These are phyloP conservation scores for Mastigias papua DNA, from an alignment of 30 jellyfish, hydroid and myxozoan genomes.

Conservation along the genomic window DNA sequence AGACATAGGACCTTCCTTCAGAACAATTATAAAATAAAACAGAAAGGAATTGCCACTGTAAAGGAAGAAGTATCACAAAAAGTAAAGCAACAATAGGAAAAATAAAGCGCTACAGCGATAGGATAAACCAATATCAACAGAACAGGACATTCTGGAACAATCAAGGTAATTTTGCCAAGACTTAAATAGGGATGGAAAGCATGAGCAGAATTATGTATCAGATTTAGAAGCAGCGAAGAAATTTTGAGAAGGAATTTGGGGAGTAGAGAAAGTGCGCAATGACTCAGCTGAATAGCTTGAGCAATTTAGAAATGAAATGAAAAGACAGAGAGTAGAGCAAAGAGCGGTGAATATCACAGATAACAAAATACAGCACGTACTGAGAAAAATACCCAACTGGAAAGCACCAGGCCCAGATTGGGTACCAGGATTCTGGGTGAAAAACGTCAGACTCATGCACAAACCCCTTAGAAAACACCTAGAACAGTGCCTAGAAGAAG, in stretches of 20 bases:
- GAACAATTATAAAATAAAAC: neutral
- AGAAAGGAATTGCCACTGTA: slow-evolving; percentile 10
- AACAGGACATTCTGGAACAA: slow-evolving; percentile 26
- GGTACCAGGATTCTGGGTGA: slow-evolving; percentile 27
- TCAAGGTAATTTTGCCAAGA: slow-evolving; percentile 13
- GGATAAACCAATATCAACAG: slow-evolving; percentile 29
- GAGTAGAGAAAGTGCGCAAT: neutral
- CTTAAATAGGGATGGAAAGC: neutral
- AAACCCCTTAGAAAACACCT: slow-evolving; percentile 2
- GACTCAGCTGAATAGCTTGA: neutral
- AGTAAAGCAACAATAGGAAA: neutral
- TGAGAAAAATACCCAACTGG: slow-evolving; percentile 34
- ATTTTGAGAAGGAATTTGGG: slow-evolving; percentile 26
- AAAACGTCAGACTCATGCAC: neutral
- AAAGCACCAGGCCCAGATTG: slow-evolving; percentile 33
- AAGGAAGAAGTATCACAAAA: slow-evolving; percentile 9
- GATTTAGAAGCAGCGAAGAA: slow-evolving; percentile 21
- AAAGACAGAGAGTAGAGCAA: slow-evolving; percentile 1
- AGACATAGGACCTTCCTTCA: neutral
- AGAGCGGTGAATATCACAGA: slow-evolving; percentile 7
- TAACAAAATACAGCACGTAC: slow-evolving; percentile 6
- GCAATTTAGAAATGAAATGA: neutral
- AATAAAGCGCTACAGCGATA: slow-evolving; percentile 5
- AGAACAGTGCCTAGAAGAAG: slow-evolving; percentile 25
- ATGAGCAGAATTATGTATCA: slow-evolving; percentile 4